Percentiles rank a stretch among this genome's conserved stretches.
These are phyloP conservation scores for Eidolon helvum DNA, from an alignment of 2,113 vertebrate genomes.

Conservation along the genomic window DNA sequence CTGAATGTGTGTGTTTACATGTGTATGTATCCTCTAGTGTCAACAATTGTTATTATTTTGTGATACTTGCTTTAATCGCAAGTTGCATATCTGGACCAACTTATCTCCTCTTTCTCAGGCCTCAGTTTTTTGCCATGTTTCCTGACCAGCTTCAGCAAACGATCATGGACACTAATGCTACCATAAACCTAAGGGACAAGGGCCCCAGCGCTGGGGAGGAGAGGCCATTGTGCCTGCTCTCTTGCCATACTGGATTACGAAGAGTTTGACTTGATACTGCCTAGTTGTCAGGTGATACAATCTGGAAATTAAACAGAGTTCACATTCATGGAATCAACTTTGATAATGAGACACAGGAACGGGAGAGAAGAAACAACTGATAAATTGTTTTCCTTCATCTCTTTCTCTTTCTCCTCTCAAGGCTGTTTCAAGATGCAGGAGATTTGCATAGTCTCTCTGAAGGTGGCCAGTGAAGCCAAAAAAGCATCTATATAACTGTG, in stretches of 20 bases:
- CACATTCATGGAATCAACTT: not conserved
- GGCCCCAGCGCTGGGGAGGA: fast-evolving
- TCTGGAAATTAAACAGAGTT: not conserved
- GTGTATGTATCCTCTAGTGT: not conserved
- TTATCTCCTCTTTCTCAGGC: not conserved
- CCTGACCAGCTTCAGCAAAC: not conserved
- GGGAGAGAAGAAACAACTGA: not conserved
- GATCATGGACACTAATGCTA: not conserved
- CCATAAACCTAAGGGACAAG: fast-evolving
- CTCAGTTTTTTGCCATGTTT: not conserved
- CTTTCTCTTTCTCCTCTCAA: fast-evolving
- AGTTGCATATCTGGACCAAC: not conserved
- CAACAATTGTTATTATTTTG: not conserved
- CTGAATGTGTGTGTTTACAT: not conserved
- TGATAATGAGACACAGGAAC: not conserved
- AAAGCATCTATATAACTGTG: not conserved
- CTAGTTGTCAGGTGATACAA: too few species aligned
- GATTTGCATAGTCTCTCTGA: not conserved
- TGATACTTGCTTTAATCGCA: not conserved
- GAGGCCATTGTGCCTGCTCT: not conserved
- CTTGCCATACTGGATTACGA: not conserved
- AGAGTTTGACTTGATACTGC: not conserved
- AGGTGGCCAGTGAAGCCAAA: not conserved
- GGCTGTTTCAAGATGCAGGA: not conserved
- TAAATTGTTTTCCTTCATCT: not conserved